Evolutionary conservation across 1,140 invertebrate genomes (phyloP), one percentile per base, ranked within the genome.

Genomic region (Calycopis cecrops): DNA sequence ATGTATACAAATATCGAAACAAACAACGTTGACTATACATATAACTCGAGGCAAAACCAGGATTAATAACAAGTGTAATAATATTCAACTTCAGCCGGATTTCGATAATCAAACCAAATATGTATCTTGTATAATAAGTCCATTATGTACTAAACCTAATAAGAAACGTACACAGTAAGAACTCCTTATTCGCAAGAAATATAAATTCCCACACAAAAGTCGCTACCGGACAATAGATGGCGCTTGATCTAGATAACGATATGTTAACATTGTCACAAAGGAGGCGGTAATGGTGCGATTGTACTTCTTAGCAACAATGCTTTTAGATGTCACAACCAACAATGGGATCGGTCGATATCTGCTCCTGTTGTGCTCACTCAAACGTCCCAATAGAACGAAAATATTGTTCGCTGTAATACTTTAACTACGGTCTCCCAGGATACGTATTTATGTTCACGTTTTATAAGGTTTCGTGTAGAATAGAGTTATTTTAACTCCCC

Each of bases 211-310:
- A 67, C 69, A 79, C 74, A 82, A 83, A 81, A 82, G 76, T 85
- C 73, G 61, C 48, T 50, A 62, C 58, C 68, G 79, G 73, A 85
- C 82, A 84, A 84, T 82, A 85, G 82, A 85, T 85, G 82, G 80
- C 80, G 82, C 76, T 85, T 81, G 82, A 85, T 85, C 76, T 70
- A 76, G 82, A 85, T 85, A 85, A 82, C 79, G 80, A 85, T 84
- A 84, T 84, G 82, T 84, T 82, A 85, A 84, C 82, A 84, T 80
- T 82, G 82, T 82, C 76, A 85, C 82, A 85, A 85, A 79, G 71
- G 79, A 71, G 72, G 57, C 78, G 77, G 82, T 85, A 85, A 85
- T 85, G 79, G 79, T 65, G 78, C 78, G 79, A 81, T 83, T 85
- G 78, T 84, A 75, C 79, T 78, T 77, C 51, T 52, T 76, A 76